Evolutionary conservation across 2,888 invertebrate genomes (phyloP).

Genomic region (Aproaerema taeniolella): DNA sequence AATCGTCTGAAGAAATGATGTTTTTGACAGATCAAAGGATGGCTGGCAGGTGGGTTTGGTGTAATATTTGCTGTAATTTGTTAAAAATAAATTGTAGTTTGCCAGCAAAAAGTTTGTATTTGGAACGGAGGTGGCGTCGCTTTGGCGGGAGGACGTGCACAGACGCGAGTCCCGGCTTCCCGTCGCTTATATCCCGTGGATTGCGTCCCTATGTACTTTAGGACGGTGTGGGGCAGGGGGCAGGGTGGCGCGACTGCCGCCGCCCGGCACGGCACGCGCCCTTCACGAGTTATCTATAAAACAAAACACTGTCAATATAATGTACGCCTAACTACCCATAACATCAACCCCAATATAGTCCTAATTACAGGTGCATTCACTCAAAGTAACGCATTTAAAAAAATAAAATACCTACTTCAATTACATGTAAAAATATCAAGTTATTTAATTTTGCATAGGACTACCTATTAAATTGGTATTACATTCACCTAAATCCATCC

Average conservation of each 20-base stretch:
- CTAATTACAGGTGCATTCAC: too few relatives aligned
- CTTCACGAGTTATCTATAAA: slow-evolving; percentile 31
- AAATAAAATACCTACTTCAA: too few relatives aligned
- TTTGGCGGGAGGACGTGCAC: slow-evolving; percentile 30
- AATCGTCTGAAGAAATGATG: slow-evolving; percentile 30
- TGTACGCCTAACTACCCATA: too few relatives aligned
- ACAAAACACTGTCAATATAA: slow-evolving; percentile 15
- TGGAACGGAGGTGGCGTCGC: slow-evolving; percentile 25
- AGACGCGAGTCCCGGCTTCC: slow-evolving; percentile 42
- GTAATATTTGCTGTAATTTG: slow-evolving; percentile 12
- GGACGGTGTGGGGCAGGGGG: slow-evolving; percentile 29
- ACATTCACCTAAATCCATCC: too few relatives aligned
- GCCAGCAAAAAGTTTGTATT: slow-evolving; percentile 1
- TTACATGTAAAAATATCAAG: too few relatives aligned
- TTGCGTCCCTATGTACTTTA: slow-evolving; percentile 57
- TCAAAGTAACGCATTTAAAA: too few relatives aligned
- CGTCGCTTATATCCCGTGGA: slow-evolving; percentile 29
- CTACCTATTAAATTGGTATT: too few relatives aligned
- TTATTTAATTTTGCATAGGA: too few relatives aligned
- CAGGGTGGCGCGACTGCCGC: slow-evolving; percentile 37
- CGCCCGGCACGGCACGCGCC: slow-evolving; percentile 35
- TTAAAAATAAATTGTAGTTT: slow-evolving; percentile 3
- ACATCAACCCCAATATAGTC: too few relatives aligned
- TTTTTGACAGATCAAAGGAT: slow-evolving; percentile 65
- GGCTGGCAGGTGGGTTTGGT: slow-evolving; percentile 62